Evolutionary conservation across 1,140 invertebrate genomes (phyloP).

Genomic region (Papilio polyxenes): DNA sequence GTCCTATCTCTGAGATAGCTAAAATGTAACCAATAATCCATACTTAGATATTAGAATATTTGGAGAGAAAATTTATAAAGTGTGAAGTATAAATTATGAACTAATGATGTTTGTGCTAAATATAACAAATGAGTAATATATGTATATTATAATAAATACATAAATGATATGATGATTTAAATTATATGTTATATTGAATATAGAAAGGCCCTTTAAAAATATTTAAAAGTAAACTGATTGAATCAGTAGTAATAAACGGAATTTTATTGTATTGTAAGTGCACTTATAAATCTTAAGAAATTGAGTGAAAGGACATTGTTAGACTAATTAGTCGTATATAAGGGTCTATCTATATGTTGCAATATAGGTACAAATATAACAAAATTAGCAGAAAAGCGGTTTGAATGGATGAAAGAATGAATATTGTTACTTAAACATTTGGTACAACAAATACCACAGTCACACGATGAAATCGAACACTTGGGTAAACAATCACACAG

Average conservation of each 20-base stretch:
- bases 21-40: conserved; percentile 69
- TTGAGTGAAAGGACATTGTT: too few relatives aligned
- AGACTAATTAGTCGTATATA: neutral
- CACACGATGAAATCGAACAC: conserved; percentile 12
- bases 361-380: conserved; percentile 18
- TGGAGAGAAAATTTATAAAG: conserved; percentile 35
- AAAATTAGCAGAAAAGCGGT: conserved; percentile 36
- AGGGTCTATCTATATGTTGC: conserved; percentile 1
- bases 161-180: neutral
- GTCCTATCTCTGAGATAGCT: conserved; percentile 94
- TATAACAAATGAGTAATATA: neutral
- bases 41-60: conserved; percentile 44
- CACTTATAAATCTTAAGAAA: too few relatives aligned
- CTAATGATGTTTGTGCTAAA: neutral
- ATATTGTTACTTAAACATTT: conserved; percentile 2
- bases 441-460: conserved; percentile 7
- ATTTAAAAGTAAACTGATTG: too few relatives aligned
- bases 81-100: neutral
- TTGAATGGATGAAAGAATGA: conserved; percentile 23
- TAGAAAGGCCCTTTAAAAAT: neutral
- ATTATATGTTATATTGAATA: conserved; percentile 6
- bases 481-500: neutral
- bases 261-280: too few relatives aligned
- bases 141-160: neutral
- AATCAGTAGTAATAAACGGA: too few relatives aligned